phyloP scores from a whole-genome alignment of 1,140 invertebrate species.

The Apis laboriosa region DNA sequence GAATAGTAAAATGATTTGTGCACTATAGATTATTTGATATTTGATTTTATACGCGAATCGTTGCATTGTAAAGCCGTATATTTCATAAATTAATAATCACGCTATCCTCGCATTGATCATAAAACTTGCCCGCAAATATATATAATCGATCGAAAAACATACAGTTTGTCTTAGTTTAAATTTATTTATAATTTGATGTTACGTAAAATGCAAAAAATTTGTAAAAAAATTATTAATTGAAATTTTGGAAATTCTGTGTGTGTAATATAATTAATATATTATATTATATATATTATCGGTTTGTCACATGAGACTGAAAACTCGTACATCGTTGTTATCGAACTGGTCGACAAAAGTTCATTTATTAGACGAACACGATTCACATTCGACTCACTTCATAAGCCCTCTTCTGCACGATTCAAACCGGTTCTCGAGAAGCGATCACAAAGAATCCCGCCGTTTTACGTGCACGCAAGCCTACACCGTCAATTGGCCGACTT shows the following conservation, averaged over 20 bases:
- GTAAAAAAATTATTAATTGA: too few relatives aligned
- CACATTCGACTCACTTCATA: slow-evolving; percentile 57
- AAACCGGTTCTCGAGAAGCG: slow-evolving; percentile 65
- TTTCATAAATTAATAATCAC: neutral
- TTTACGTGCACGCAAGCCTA: slow-evolving; percentile 47
- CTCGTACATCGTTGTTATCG: slow-evolving; percentile 32
- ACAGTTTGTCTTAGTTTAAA: neutral
- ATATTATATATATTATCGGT: neutral
- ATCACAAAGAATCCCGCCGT: slow-evolving; percentile 68
- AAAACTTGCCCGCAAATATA: neutral
- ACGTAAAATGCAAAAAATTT: too few relatives aligned
- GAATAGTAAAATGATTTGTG: neutral
- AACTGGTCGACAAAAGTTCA: slow-evolving; percentile 41
- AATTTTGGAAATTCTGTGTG: too few relatives aligned
- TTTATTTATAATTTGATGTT: too few relatives aligned
- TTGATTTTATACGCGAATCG: neutral
- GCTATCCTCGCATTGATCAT: neutral
- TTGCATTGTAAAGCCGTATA: neutral
- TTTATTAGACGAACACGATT: slow-evolving; percentile 58
- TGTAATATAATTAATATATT: too few relatives aligned
- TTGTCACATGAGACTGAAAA: neutral
- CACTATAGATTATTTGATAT: neutral
- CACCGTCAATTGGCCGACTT: slow-evolving; percentile 32
- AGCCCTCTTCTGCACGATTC: slow-evolving; percentile 47
- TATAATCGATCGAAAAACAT: neutral